Evolutionary conservation across 2,113 vertebrate species (phyloP).

Genomic region (Puma concolor): DNA sequence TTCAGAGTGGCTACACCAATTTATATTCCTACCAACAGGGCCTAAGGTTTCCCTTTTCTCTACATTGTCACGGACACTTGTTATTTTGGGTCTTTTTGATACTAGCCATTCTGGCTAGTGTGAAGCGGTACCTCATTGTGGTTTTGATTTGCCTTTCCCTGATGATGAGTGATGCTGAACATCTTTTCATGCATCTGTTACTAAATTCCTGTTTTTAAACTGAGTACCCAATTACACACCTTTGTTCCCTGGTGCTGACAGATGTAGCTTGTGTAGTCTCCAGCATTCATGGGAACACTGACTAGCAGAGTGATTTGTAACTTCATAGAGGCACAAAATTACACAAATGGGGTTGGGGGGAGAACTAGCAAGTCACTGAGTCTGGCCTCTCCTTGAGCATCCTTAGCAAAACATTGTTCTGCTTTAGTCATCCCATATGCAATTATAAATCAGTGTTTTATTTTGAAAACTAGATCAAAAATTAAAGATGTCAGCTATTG

Average conservation of each 20-base stretch:
- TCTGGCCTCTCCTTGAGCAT: neutral
- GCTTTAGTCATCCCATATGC: neutral
- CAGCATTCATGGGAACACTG: neutral
- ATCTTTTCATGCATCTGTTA: neutral
- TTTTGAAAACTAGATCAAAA: constrained; percentile 25
- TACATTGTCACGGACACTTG: neutral
- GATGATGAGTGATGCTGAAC: neutral
- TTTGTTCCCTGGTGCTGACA: neutral
- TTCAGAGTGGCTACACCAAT: neutral
- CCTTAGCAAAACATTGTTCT: neutral
- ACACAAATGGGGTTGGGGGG: neutral
- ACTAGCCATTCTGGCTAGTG: neutral
- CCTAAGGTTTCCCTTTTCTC: neutral
- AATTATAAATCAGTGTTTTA: constrained; percentile 20
- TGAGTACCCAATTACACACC: neutral
- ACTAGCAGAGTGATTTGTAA: neutral
- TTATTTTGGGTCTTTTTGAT: neutral
- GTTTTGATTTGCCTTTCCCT: neutral
- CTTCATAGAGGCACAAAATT: neutral
- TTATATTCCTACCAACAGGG: neutral
- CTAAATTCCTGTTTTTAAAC: constrained; percentile 29
- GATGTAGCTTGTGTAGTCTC: neutral
- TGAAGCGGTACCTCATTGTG: neutral
- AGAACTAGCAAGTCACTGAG: neutral
- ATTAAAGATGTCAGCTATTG: constrained; percentile 25